Base-by-base conservation (phyloP, 1,140 invertebrate species). In the Atopsyche davidsoni region DNA sequence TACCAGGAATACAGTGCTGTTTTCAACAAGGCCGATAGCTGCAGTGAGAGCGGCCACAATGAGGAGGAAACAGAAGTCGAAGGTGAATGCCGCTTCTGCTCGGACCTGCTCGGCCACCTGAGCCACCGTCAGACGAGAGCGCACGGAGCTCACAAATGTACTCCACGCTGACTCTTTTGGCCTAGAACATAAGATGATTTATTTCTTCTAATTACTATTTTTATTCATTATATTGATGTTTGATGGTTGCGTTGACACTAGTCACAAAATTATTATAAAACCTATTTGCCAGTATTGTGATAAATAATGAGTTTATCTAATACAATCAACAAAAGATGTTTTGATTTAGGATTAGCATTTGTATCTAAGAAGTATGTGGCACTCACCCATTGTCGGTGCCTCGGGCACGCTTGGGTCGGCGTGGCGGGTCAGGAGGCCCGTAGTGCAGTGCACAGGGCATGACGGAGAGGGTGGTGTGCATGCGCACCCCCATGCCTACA, bases 21-120 rank as follows among this genome's bases (percentile, higher is more conserved):
- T 83, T 64, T 92, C 88, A 2, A 87, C 74, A 23, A 92, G 68
- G 10, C 88, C 88, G 43, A 90, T 73, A 4, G 81, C 73, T 11
- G 77, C 75, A 9, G 79, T 60, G 16, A 75, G 85, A 73, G 80
- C 82, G 14, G 85, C 85, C 1, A 85, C 75, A 11, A 85, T 61
- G 0, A 86, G 64, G 2, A 87, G 68, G 60, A 82, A 75, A 21
- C 85, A 56, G 66, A 81, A 89, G 68, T 89, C 85, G 67, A 89
- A 88, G 0, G 83, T 86, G 13, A 88, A 67, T 1, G 72, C 61
- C 4, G 83, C 82, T 62, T 81, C 79, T n/a, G 71, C 62, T 51
- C 75, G 71, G 0, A 88, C 81, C 51, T 75, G 73, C 54, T 82
- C 74, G 0, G 87, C 76, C 2, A 87, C 80, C 70, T 87, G 78